Evolutionary conservation across 1,140 invertebrate species (phyloP).

Genomic region (Bilobella aurantiaca): DNA sequence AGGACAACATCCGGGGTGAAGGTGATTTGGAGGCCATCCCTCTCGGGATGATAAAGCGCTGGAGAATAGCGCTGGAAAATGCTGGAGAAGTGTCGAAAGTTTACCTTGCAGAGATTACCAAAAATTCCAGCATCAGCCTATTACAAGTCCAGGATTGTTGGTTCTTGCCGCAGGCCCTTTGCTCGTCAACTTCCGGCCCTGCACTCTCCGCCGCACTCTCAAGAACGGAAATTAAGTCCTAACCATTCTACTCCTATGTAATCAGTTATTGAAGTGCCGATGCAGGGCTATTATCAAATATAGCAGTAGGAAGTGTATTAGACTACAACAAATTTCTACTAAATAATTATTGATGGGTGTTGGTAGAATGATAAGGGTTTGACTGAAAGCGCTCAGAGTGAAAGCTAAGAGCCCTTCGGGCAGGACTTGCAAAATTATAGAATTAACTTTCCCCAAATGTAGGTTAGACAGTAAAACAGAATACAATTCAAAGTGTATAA

Average conservation of each 20-base stretch:
- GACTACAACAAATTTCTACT: no score
- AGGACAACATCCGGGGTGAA: conserved; percentile 6
- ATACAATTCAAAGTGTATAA: no score
- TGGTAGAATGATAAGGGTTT: no score
- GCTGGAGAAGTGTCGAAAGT: not conserved
- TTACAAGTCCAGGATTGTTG: not conserved
- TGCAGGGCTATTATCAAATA: no score
- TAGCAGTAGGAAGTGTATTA: no score
- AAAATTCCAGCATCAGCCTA: not conserved
- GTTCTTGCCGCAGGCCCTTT: not conserved
- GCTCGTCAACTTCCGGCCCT: conserved; percentile 15
- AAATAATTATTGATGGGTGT: no score
- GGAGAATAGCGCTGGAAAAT: not conserved
- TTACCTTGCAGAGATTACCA: not conserved
- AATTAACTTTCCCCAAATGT: no score
- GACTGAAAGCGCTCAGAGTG: no score
- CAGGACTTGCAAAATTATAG: no score
- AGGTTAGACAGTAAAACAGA: no score
- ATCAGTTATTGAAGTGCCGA: not conserved
- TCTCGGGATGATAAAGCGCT: not conserved
- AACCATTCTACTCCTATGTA: conserved; percentile 15
- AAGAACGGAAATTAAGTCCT: conserved; percentile 20
- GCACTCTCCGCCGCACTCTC: not conserved
- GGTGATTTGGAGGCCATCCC: not conserved
- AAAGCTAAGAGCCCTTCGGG: no score